Evolutionary conservation across 2,888 invertebrate species (phyloP).

Genomic region (Leucoptera coffeella): DNA sequence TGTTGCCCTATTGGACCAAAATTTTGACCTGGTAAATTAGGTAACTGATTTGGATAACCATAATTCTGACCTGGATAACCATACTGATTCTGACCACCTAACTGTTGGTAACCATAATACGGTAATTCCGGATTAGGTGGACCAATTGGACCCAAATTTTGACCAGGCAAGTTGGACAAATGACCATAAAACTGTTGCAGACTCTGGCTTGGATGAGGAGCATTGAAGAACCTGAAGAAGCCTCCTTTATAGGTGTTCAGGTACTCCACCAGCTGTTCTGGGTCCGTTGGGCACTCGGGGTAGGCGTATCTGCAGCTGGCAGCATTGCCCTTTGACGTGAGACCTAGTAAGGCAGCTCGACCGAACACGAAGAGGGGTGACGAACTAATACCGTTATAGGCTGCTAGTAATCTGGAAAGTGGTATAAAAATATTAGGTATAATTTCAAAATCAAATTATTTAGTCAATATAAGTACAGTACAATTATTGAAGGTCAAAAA

Average conservation of each 20-base stretch:
- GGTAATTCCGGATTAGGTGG: neutral
- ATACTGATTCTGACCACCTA: slow-evolving; percentile 6
- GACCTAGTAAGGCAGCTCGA: slow-evolving; percentile 68
- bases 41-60: neutral
- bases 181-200: slow-evolving; percentile 32
- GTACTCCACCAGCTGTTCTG: slow-evolving; percentile 67
- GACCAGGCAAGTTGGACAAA: slow-evolving; percentile 9
- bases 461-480: too few relatives aligned
- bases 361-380: slow-evolving; percentile 70
- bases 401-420: slow-evolving; percentile 49
- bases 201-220: slow-evolving; percentile 16
- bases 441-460: too few relatives aligned
- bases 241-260: slow-evolving; percentile 83
- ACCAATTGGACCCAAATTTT: slow-evolving; percentile 4
- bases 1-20: slow-evolving; percentile 2
- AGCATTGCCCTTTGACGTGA: slow-evolving; percentile 57
- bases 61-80: neutral
- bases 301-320: slow-evolving; percentile 59
- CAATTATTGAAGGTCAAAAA: too few relatives aligned
- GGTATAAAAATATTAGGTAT: neutral
- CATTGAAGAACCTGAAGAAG: slow-evolving; percentile 73
- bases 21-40: too few relatives aligned
- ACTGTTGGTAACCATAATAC: slow-evolving; percentile 7
- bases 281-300: slow-evolving; percentile 66
- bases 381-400: slow-evolving; percentile 43